These are phyloP conservation scores for Malthinus flaveolus DNA, from an alignment of 2,888 invertebrate species.

Conservation along the genomic window DNA sequence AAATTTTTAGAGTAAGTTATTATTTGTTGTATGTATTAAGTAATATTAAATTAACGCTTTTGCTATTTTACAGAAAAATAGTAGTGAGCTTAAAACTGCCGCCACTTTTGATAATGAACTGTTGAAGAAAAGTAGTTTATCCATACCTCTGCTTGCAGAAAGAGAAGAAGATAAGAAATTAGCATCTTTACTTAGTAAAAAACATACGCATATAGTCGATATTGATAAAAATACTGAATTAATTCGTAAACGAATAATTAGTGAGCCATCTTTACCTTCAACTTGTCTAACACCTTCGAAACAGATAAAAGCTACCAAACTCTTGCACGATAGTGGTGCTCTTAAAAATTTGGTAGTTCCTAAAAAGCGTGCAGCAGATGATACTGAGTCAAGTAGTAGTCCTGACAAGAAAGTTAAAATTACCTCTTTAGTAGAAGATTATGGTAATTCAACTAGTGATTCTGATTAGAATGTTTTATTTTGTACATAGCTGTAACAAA, in stretches of 20 bases:
- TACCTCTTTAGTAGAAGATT: constrained; percentile 45
- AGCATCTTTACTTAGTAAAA: constrained; percentile 74
- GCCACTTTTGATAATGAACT: constrained; percentile 71
- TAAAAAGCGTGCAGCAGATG: constrained; percentile 7
- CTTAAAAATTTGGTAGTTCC: constrained; percentile 22
- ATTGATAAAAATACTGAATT: constrained; percentile 59
- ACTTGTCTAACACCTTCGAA: constrained; percentile 45
- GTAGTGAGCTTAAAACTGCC: constrained; percentile 73
- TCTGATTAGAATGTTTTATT: constrained; percentile 34
- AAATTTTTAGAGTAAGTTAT: constrained; percentile 78
- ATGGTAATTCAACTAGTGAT: constrained; percentile 43
- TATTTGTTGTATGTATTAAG: no score
- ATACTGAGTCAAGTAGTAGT: no score
- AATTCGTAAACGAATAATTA: constrained; percentile 46
- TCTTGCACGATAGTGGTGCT: constrained; percentile 34
- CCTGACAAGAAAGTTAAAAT: constrained; percentile 22
- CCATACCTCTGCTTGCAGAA: constrained; percentile 79
- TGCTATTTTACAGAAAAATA: constrained; percentile 61
- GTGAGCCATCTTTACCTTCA: constrained; percentile 47
- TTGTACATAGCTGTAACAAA: background rate
- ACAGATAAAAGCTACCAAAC: constrained; percentile 48
- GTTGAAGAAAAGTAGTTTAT: constrained; percentile 74
- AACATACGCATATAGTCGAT: constrained; percentile 66
- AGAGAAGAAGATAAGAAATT: constrained; percentile 77
- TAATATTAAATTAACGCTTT: background rate